Evolutionary conservation across 2,888 invertebrate species (phyloP).

Genomic region (Hypomecis atomaria): DNA sequence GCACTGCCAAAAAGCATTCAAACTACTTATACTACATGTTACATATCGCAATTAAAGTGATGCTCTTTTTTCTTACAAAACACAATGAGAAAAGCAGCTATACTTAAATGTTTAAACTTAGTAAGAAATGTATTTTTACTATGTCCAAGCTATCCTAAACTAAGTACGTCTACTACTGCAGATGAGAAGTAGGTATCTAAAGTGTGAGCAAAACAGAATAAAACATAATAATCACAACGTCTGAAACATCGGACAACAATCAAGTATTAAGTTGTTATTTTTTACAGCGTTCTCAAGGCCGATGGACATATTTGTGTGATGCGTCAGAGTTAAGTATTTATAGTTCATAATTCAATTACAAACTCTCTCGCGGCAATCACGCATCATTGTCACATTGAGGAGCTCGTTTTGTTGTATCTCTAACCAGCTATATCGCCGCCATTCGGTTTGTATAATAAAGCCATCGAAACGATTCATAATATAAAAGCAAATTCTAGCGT

Average conservation of each 20-base stretch:
- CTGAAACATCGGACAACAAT: slow-evolving; percentile 1
- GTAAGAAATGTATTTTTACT: too few species aligned
- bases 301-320: slow-evolving; percentile 71
- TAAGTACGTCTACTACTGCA: too few species aligned
- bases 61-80: too few species aligned
- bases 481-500: slow-evolving; percentile 81
- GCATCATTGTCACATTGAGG: slow-evolving; percentile 78
- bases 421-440: slow-evolving; percentile 71
- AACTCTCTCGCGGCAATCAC: slow-evolving; percentile 78
- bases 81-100: too few species aligned
- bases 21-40: too few species aligned
- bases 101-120: too few species aligned
- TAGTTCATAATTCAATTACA: slow-evolving; percentile 76
- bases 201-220: background rate
- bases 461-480: slow-evolving; percentile 75
- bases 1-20: too few species aligned
- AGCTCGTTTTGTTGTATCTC: slow-evolving; percentile 67
- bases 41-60: too few species aligned
- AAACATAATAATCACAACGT: background rate
- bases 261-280: slow-evolving; percentile 28
- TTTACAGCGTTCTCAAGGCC: slow-evolving; percentile 54
- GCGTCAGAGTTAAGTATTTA: slow-evolving; percentile 67
- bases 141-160: too few species aligned
- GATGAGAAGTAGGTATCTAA: too few species aligned
- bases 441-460: slow-evolving; percentile 75